Base-by-base conservation (phyloP, 2,113 vertebrate genomes). In the Galeopterus variegatus region DNA sequence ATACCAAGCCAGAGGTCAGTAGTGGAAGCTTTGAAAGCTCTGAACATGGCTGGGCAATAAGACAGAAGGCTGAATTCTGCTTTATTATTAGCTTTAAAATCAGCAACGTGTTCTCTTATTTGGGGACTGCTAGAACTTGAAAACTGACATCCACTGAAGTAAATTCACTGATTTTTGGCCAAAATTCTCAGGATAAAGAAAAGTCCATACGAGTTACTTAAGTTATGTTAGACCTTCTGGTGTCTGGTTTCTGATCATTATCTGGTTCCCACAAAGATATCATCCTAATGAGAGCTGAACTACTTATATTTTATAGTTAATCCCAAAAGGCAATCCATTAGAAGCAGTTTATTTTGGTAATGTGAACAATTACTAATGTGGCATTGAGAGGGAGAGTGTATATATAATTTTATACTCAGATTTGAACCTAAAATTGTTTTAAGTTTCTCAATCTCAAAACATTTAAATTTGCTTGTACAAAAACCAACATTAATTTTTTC, bases 181-280 rank as follows among this genome's bases (percentile, higher is more conserved):
- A 91, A 77, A 91, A 83, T 80, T 84, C 18, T 87, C 50, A 79
- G 52, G 50, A 83, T 83, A 12, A 87, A 86, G 24, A 65, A 62
- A 92, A 96, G 5, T 33, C 80, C 54, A 14, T 62, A 36, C 5
- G 62, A 58, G 12, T 73, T 90, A 76, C 19, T 56, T n/a, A 73
- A 76, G 45, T 56, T 87, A 52, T 56, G 1, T 82, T 77, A 83
- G 7, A 4, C 10, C 6, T 54, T 82, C 14, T 76, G 41, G 56
- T 82, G 69, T 36, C 15, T 67, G 17, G 11, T 81, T 86, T 73
- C 8, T n/a, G 8, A 15, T 0, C 2, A 79, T 65, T 64, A 54
- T 77, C 58, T 88, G 9, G 17, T 76, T 76, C 6, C 33, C 33
- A 36, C n/a, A 76, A 90, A 6, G 33, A 36, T 52, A 36, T 84